Base-by-base conservation (phyloP, 2,888 invertebrate genomes). In the Drosophila histrio region DNA sequence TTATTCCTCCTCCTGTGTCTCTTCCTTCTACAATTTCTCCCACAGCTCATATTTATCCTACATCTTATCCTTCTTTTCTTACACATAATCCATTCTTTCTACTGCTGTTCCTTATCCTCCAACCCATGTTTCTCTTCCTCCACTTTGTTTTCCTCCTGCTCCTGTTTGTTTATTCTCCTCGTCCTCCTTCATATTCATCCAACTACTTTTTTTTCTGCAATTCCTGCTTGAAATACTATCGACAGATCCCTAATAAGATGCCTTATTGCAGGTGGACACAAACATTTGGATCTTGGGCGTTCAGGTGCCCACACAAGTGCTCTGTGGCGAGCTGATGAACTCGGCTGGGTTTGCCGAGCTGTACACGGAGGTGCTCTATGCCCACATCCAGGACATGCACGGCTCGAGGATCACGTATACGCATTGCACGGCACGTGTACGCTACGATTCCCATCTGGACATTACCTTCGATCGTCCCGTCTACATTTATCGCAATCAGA, bases 381-480 rank as follows among this genome's bases (percentile, higher is more conserved):
- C 96, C 13, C 96, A 96, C 92, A 93, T 97, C 62, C 93, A 96
- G 83, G 96, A 96, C 92, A 94, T 94, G 21, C 96, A 96, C 91
- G 96, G 96, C 4, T 95, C 95, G 46, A 93, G 96, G 3, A 93
- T 96, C 80, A 96, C 96, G 0, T 96, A 96, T 91, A 96, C 95
- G 0, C 96, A 96, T 92, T 96, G 95, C 89, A 95, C 96, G 49
- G 95, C 94, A 72, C 94, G 95, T 72, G 96, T 96, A 69, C 93
- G 94, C n/a, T 95, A 94, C 91, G 93, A 95, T 17, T 95, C 95
- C 22, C 92, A 96, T 78, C 93, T 96, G 58, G 96, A 96, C 91
- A 95, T 97, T 80, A 94, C 94, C 75, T 96, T 96, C 91, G 96
- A 96, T 92, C 92, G 96, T 6, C 95, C 96, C 6, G 95, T 96